phyloP scores from a whole-genome alignment of 2,113 vertebrate genomes.

The Apus apus region DNA sequence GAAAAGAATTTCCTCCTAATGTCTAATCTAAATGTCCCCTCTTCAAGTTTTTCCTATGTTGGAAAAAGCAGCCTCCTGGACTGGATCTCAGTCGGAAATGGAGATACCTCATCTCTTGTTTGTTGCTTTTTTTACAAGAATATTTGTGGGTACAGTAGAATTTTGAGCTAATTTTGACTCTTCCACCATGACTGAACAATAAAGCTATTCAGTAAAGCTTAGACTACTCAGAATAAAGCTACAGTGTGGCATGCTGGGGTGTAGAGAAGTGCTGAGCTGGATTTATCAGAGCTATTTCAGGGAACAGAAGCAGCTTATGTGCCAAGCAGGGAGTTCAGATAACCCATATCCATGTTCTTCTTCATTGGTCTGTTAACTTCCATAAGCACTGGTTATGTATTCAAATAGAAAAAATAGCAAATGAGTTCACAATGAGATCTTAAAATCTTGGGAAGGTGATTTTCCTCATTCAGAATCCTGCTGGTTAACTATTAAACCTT shows the following conservation, averaged over 20 bases:
- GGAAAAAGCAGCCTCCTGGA: neutral
- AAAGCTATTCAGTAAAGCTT: neutral
- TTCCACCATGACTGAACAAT: neutral
- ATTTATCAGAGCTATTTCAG: neutral
- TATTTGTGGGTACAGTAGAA: neutral
- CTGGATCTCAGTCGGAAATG: neutral
- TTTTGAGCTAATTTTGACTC: neutral
- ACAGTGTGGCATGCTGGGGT: neutral
- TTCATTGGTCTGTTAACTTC: neutral
- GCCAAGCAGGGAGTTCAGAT: neutral
- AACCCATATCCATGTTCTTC: neutral
- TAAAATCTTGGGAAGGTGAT: neutral
- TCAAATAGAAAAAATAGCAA: neutral
- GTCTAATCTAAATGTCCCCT: too few relatives aligned
- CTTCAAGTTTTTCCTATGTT: neutral
- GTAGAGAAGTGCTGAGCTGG: neutral
- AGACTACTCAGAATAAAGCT: neutral
- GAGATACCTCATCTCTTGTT: neutral
- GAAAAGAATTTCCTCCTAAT: too few relatives aligned
- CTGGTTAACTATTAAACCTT: neutral
- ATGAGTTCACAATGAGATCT: neutral
- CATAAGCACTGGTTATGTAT: neutral
- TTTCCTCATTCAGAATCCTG: neutral
- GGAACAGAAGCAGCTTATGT: neutral
- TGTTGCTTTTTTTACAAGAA: neutral